Evolutionary conservation across 2,113 vertebrate genomes (phyloP), one percentile per base, ranked within the genome.

Genomic region (Smithornis capensis): DNA sequence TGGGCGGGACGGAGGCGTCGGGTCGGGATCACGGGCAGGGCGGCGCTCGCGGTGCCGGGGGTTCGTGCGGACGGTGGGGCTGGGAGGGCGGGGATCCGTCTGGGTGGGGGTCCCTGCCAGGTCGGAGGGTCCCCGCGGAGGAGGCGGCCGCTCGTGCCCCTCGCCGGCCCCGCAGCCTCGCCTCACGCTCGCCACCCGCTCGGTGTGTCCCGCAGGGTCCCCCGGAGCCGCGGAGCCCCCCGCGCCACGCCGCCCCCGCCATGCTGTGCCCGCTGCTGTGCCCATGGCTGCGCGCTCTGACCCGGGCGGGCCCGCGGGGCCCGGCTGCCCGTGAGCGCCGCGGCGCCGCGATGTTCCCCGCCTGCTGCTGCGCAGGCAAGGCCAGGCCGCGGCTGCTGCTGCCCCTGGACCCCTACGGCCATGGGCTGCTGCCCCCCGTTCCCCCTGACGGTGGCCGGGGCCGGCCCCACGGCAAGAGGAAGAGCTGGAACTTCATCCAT

Each of bases 401-500:
- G 92, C 95, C 91, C 90, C 75, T 94, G 57, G 96, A 95, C 38
- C 92, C 96, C 67, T 92, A 84, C 29, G 25, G 93, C 92, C 94
- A 92, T 83, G 92, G 94, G 79, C 76, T 94, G 85, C 70, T 94
- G 67, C 94, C 96, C 73, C 33, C 96, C 92, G 87, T 98, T 6
- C 97, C 96, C 17, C 96, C 97, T 40, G 98, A 98, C 18, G 94
- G 95, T 42, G 96, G 29, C 81, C 40, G 95, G 87, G 17, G 77
- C 7, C 94, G 94, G 89, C 12, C 53, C 77, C 69, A 93, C 4
- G 82, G 94, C 93, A 98, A 97, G 96, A 98, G 98, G 96, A 98
- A 98, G 93, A 98, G 98, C 67, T 99, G 98, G 98, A 98, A 98
- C 97, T 98, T 98, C 95, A 98, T 99, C 93, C 98, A 98, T 0